Percentiles rank a stretch among this genome's conserved stretches.
Evolutionary conservation across 2,113 vertebrate species (phyloP).

Genomic region (Xenopus tropicalis): UCB_Xtro_10.0 CM004444.2:49674501-49675000

Average conservation of each 20-base stretch:
- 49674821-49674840: constrained; percentile 25
- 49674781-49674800: background rate
- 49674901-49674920: constrained; percentile 36
- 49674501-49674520: no score
- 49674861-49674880: constrained; percentile 32
- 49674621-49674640: no score
- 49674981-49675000: constrained; percentile 26
- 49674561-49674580: no score
- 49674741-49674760: background rate
- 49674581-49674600: no score
- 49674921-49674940: constrained; percentile 39
- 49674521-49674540: no score
- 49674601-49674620: no score
- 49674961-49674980: constrained; percentile 37
- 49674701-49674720: no score
- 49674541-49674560: no score
- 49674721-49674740: no score
- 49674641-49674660: no score
- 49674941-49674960: constrained; percentile 23
- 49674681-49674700: no score
- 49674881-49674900: constrained; percentile 40
- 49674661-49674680: no score
- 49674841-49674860: constrained; percentile 20
- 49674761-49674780: constrained; percentile 27
- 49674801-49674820: constrained; percentile 12